Conservation (phyloP, 1,140 invertebrate genomes). For the Brachionus koreanus region DNA sequence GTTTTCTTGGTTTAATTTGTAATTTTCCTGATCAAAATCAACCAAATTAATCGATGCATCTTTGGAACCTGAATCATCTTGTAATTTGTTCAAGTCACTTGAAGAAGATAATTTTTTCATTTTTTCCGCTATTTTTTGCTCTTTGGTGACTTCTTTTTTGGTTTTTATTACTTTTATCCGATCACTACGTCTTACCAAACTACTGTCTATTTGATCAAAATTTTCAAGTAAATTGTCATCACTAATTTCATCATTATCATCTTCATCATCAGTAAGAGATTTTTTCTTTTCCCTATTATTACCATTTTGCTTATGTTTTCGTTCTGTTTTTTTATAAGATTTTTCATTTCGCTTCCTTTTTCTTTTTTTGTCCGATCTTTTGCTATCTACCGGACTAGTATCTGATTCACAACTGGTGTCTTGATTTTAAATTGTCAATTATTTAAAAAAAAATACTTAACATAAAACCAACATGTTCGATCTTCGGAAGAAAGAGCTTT, state of each 20-base stretch:
- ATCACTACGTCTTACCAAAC: not conserved
- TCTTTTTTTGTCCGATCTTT: not conserved
- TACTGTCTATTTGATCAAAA: not conserved
- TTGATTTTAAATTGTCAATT: not conserved
- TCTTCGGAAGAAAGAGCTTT: not conserved
- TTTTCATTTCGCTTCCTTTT: not conserved
- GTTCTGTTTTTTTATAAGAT: not conserved
- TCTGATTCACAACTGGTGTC: not conserved
- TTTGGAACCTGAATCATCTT: not conserved
- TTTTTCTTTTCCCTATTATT: not conserved
- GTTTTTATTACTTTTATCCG: constrained; percentile 19
- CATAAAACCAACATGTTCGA: not conserved
- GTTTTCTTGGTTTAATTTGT: not conserved
- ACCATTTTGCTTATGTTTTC: not conserved
- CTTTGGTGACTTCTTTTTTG: constrained; percentile 3
- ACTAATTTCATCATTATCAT: not conserved
- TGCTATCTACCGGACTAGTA: not conserved
- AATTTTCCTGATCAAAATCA: not conserved
- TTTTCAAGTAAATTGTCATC: not conserved
- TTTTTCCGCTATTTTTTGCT: constrained; percentile 32
- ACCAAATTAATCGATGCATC: not conserved
- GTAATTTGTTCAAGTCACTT: not conserved
- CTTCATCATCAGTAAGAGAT: not conserved
- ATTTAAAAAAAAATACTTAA: not conserved
- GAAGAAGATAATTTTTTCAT: not conserved